These are phyloP conservation scores for Erythrolamprus reginae DNA, from an alignment of 2,113 vertebrate genomes.

Conservation along the genomic window DNA sequence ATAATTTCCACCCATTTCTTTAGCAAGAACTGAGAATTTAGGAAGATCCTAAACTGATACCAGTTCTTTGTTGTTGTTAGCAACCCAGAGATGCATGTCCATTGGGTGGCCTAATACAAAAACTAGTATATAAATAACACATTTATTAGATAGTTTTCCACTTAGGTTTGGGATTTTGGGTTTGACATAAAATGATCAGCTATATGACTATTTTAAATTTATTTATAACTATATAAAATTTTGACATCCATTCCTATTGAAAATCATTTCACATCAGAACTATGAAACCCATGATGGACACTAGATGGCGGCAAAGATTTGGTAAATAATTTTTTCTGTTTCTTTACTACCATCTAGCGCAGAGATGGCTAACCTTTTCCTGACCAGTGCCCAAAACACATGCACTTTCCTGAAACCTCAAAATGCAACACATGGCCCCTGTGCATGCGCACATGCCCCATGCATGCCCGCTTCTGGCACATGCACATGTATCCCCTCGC, in stretches of 20 bases:
- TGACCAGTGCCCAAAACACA: too few relatives aligned
- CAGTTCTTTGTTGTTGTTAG: background rate
- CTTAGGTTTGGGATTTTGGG: background rate
- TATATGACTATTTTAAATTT: too few relatives aligned
- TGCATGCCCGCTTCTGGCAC: too few relatives aligned
- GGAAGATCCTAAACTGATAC: background rate
- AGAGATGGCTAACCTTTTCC: too few relatives aligned
- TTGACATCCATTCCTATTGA: background rate
- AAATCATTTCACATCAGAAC: background rate
- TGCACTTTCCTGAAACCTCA: too few relatives aligned
- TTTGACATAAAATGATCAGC: too few relatives aligned
- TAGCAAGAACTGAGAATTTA: background rate
- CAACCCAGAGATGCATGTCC: background rate
- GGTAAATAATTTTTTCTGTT: background rate
- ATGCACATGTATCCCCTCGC: too few relatives aligned
- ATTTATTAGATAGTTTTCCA: background rate
- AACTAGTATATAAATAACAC: background rate
- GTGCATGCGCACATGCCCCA: too few relatives aligned
- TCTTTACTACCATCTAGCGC: background rate
- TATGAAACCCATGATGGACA: background rate
- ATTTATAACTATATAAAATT: background rate
- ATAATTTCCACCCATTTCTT: background rate
- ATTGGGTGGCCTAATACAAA: background rate
- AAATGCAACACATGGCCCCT: too few relatives aligned
- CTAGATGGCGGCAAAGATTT: background rate